Conservation (phyloP, 2,797 vertebrate species). For the Catostomus latipinnis region DNA sequence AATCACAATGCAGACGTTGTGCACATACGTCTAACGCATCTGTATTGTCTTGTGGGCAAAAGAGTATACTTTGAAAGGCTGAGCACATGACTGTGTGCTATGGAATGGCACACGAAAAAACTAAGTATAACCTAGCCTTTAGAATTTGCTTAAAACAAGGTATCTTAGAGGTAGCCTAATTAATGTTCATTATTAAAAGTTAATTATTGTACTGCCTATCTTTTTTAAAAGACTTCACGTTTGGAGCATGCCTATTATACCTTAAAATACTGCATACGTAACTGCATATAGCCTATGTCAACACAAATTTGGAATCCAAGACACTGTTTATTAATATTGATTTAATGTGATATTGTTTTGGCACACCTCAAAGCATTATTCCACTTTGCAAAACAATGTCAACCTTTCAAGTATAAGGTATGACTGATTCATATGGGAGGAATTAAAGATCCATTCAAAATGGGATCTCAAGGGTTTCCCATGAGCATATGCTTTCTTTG, state of each 20-base stretch:
- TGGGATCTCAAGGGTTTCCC: slow-evolving; percentile 23
- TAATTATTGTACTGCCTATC: too few species aligned
- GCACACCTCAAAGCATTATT: slow-evolving; percentile 2
- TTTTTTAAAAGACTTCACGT: neutral
- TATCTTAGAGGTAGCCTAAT: too few species aligned
- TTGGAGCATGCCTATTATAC: neutral
- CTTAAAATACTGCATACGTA: neutral
- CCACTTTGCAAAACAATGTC: slow-evolving; percentile 21
- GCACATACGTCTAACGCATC: too few species aligned
- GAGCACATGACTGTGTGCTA: too few species aligned
- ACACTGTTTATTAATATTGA: slow-evolving; percentile 1
- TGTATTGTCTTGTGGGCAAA: too few species aligned
- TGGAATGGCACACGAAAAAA: too few species aligned
- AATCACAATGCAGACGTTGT: too few species aligned
- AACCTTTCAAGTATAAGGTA: slow-evolving; percentile 1
- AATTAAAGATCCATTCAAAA: slow-evolving; percentile 37
- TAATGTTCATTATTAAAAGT: too few species aligned
- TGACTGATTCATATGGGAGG: slow-evolving; percentile 46
- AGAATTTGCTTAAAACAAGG: too few species aligned
- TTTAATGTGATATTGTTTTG: neutral
- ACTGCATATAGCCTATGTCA: neutral
- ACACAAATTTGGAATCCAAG: neutral
- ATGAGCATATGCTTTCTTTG: slow-evolving; percentile 29
- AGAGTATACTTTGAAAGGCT: too few species aligned
- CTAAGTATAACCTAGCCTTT: too few species aligned